Percentiles rank a stretch among this genome's conserved stretches.
phyloP scores from a whole-genome alignment of 1,140 invertebrate genomes.

The Plectrocnemia conspersa region DNA sequence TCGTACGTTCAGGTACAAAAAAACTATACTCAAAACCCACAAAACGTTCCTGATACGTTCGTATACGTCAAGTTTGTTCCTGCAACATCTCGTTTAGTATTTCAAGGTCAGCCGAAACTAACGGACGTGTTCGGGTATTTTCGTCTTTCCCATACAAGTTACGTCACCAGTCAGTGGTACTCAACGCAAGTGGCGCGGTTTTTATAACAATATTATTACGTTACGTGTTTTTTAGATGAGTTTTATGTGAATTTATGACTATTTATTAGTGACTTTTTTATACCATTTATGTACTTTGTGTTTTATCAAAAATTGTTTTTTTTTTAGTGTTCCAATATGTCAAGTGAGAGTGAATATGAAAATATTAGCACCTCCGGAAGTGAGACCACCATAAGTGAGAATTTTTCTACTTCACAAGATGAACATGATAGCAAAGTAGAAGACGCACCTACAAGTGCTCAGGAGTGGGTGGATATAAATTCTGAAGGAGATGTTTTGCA shows the following conservation, averaged over 20 bases:
- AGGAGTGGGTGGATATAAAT: background rate
- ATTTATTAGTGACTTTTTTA: background rate
- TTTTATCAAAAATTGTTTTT: too few species aligned
- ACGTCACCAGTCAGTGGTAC: background rate
- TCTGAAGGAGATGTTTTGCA: background rate
- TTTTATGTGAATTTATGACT: background rate
- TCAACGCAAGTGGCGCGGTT: background rate
- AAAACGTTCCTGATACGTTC: too few species aligned
- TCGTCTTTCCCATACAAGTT: background rate
- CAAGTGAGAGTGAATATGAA: slow-evolving; percentile 15
- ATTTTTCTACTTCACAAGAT: slow-evolving; percentile 6
- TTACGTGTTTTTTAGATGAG: too few species aligned
- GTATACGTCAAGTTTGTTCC: too few species aligned
- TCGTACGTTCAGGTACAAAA: too few species aligned
- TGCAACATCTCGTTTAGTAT: background rate
- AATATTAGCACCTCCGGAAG: slow-evolving; percentile 19
- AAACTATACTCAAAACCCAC: too few species aligned
- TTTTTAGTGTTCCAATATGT: slow-evolving; percentile 6
- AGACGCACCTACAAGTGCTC: background rate
- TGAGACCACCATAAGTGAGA: slow-evolving; percentile 13
- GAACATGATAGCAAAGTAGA: background rate
- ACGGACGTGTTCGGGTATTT: background rate
- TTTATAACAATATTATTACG: too few species aligned
- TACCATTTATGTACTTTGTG: background rate
- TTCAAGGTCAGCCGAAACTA: background rate